Percentiles rank a stretch among this genome's conserved stretches.
Conservation (phyloP, 2,113 vertebrate genomes). For the Arenaria interpres region DNA sequence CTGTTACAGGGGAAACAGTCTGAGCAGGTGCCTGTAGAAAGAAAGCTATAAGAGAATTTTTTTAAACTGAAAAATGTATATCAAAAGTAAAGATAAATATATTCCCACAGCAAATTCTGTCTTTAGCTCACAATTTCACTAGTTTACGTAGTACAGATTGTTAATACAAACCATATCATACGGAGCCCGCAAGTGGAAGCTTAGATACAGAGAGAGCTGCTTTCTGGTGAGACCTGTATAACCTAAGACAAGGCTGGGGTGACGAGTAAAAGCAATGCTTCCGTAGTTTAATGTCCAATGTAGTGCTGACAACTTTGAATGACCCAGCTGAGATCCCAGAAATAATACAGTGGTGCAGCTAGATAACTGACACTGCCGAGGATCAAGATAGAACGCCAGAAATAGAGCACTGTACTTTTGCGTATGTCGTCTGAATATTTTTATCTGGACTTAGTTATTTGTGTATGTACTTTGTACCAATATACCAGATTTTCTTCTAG, state of each 20-base stretch:
- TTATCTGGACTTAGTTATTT: not conserved
- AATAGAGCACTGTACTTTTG: not conserved
- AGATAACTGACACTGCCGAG: not conserved
- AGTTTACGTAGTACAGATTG: not conserved
- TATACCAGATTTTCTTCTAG: not conserved
- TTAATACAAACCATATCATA: not conserved
- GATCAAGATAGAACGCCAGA: not conserved
- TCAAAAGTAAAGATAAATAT: not conserved
- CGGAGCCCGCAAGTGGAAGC: not conserved
- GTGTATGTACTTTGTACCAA: not conserved
- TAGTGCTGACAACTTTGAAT: not conserved
- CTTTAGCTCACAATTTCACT: not conserved
- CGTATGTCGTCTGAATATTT: not conserved
- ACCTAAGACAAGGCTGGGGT: not conserved
- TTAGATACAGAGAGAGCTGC: not conserved
- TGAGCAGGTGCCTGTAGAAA: not conserved
- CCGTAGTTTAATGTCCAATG: fast-evolving
- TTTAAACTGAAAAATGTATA: not conserved
- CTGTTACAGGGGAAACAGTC: not conserved
- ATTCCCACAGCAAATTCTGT: not conserved
- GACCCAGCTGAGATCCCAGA: not conserved
- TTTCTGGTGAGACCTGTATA: not conserved
- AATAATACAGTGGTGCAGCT: not conserved
- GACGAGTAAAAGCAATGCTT: not conserved
- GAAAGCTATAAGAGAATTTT: not conserved